phyloP scores from a whole-genome alignment of 2,888 invertebrate species.

The Malthinus seriepunctatus region DNA sequence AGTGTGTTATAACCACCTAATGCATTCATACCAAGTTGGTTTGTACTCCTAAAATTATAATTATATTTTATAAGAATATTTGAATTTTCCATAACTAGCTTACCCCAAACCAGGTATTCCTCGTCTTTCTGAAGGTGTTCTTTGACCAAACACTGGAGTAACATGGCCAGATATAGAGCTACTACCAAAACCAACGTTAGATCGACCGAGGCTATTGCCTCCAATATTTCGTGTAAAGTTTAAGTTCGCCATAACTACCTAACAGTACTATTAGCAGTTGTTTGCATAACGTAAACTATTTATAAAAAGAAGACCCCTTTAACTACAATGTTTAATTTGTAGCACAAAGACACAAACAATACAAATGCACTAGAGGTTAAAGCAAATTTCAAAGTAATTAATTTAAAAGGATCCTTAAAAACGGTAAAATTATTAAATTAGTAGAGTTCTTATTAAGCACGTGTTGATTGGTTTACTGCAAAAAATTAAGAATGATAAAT shows the following conservation, averaged over 20 bases:
- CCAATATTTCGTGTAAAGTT: slow-evolving; percentile 91
- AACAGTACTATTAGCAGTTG: slow-evolving; percentile 42
- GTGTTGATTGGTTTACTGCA: slow-evolving; percentile 39
- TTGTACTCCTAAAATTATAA: slow-evolving; percentile 57
- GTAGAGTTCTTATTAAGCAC: slow-evolving; percentile 11
- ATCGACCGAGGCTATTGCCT: slow-evolving; percentile 71
- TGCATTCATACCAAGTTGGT: slow-evolving; percentile 66
- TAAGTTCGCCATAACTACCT: slow-evolving; percentile 88
- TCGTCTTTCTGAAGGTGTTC: slow-evolving; percentile 79
- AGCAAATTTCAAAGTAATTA: slow-evolving; percentile 38
- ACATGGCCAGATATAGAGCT: slow-evolving; percentile 76
- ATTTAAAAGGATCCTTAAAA: slow-evolving; percentile 12
- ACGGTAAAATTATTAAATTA: slow-evolving; percentile 10
- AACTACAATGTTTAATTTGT: slow-evolving; percentile 34
- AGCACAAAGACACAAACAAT: slow-evolving; percentile 47
- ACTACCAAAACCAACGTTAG: slow-evolving; percentile 67
- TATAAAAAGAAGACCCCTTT: slow-evolving; percentile 6
- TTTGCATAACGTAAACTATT: slow-evolving; percentile 49
- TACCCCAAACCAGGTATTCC: slow-evolving; percentile 58
- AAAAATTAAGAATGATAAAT: slow-evolving; percentile 44
- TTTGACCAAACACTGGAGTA: slow-evolving; percentile 79
- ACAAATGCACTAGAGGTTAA: slow-evolving; percentile 43
- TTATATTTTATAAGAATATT: background rate
- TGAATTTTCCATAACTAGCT: background rate
- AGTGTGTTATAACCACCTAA: slow-evolving; percentile 65